Base-by-base conservation (phyloP, 2,797 vertebrate species). In the Heterohyrax brucei region DNA sequence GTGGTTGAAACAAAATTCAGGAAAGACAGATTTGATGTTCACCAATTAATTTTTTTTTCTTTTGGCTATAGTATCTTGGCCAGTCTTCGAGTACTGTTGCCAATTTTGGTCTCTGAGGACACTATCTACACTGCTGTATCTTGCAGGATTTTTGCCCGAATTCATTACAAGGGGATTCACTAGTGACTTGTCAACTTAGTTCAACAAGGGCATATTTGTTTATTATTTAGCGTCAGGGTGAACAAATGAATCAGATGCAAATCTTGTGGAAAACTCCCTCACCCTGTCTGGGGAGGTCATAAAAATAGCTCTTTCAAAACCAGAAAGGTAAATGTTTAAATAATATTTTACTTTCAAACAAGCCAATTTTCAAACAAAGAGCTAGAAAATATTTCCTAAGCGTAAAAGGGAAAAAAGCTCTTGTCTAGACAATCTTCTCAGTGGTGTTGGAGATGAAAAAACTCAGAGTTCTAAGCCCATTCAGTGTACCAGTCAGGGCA, bases 81-180 rank as follows among this genome's bases (percentile, higher is more conserved):
- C 88, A 81, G 10, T 12, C n/a, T 87, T 62, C 82, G 73, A 64
- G 28, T 89, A 62, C 50, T 62, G 4, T 39, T 79, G 28, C 7
- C n/a, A 79, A 12, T 91, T 62, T 48, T 5, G 48, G 39, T 95
- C 91, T 87, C 93, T 83, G 33, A 89, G 88, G 93, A 82, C 91
- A 89, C 80, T 87, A 84, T 14, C 93, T 68, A 46, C 50, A n/a
- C 5, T 21, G n/a, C 1, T 76, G 44, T 30, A 48, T 72, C 79
- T 87, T 83, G 78, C 70, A 92, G 50, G 68, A 86, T 22, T 70
- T 92, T 92, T 87, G 44, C 66, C 61, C 50, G 76, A 50, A 76
- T 87, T 89, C 59, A 87, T 87, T 96, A 83, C 21, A 93, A 93
- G 7, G 28, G 66, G 19, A 64, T 46, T 95, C 72, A 87, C 93